Conservation (phyloP, 37 sponge, comb jelly and placozoan species). For the Chondrilla cf. caribensis region DNA sequence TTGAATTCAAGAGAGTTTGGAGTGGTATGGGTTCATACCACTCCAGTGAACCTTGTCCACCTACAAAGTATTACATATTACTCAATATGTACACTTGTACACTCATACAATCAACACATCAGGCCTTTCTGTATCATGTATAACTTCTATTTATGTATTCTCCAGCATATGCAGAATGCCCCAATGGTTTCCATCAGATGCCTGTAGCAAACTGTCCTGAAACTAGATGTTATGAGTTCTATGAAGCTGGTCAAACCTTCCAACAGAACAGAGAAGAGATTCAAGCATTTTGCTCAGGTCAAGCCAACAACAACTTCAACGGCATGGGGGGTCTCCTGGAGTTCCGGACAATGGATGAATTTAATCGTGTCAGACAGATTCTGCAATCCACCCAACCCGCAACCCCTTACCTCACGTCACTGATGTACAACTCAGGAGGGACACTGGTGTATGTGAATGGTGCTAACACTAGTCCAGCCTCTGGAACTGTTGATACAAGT, state of each 20-base stretch:
- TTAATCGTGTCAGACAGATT: background rate
- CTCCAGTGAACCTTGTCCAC: too few relatives aligned
- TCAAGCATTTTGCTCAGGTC: background rate
- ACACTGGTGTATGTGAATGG: background rate
- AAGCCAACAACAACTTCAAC: background rate
- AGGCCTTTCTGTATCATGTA: too few relatives aligned
- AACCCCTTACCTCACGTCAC: constrained; percentile 9
- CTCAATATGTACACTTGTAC: too few relatives aligned
- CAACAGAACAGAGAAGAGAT: background rate
- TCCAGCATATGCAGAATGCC: too few relatives aligned
- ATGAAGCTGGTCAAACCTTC: background rate
- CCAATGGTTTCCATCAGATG: background rate
- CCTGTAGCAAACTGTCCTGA: background rate
- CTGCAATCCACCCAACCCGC: background rate
- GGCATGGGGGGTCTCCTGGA: background rate
- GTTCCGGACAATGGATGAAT: background rate
- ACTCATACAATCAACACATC: too few relatives aligned
- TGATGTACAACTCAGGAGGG: background rate
- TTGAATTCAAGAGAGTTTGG: too few relatives aligned
- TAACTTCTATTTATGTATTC: too few relatives aligned
- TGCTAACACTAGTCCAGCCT: background rate
- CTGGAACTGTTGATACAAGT: background rate
- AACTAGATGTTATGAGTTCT: constrained; percentile 5
- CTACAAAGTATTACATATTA: too few relatives aligned
- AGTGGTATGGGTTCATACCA: too few relatives aligned